phyloP scores from a whole-genome alignment of 2,113 vertebrate species.

The Tonatia bakeri region DNA sequence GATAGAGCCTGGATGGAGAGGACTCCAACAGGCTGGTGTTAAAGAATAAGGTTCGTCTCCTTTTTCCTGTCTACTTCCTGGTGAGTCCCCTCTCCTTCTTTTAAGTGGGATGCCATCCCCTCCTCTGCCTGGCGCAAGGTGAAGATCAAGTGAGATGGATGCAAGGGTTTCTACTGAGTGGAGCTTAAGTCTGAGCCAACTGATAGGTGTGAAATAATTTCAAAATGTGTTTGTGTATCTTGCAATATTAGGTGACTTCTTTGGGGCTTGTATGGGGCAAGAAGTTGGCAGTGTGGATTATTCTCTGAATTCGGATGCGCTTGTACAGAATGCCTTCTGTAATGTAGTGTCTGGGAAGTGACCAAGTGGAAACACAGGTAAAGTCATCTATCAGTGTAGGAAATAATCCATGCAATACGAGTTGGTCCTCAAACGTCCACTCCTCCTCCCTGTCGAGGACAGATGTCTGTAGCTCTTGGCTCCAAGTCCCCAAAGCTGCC shows the following conservation, averaged over 20 bases:
- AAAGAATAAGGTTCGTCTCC: neutral
- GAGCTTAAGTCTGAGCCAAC: neutral
- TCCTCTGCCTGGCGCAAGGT: neutral
- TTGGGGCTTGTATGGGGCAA: neutral
- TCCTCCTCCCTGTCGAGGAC: neutral
- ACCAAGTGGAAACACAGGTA: neutral
- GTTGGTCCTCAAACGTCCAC: neutral
- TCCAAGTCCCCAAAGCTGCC: neutral
- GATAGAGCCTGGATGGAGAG: neutral
- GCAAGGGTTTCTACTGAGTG: neutral
- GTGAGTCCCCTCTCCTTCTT: neutral
- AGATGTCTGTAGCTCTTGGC: slow-evolving; percentile 8
- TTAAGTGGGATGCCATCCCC: neutral
- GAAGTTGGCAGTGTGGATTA: neutral
- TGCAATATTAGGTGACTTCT: neutral
- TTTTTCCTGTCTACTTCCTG: neutral
- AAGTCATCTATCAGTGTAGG: neutral
- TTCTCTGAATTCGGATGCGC: neutral
- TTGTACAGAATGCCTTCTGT: neutral
- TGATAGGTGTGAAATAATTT: neutral
- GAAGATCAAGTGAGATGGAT: neutral
- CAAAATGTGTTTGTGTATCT: neutral
- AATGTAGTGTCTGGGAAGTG: neutral
- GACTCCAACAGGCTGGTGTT: neutral
- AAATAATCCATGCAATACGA: neutral